These are phyloP conservation scores for Drosophila meridiana DNA, from an alignment of 2,888 invertebrate species.

Conservation along the genomic window DNA sequence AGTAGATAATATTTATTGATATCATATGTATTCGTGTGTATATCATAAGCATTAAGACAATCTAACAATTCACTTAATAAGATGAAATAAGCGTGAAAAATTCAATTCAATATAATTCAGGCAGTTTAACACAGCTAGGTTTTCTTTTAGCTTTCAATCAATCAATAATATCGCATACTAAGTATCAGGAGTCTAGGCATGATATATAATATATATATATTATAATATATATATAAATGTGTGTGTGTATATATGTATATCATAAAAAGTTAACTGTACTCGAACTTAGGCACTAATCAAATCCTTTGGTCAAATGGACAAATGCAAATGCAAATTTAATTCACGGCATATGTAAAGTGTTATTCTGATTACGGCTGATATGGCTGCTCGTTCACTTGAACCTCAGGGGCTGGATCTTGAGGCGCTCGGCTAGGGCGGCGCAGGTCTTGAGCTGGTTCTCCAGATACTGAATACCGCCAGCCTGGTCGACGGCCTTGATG, in stretches of 20 bases:
- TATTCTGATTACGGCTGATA: background rate
- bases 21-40: background rate
- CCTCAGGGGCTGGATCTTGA: conserved; percentile 86
- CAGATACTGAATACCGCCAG: conserved; percentile 92
- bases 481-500: conserved; percentile 88
- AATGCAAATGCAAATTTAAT: conserved; percentile 58
- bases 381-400: conserved; percentile 52
- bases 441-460: conserved; percentile 91
- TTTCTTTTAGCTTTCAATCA: conserved; percentile 1
- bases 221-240: background rate
- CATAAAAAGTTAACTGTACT: conserved; percentile 20
- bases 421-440: conserved; percentile 86
- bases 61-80: background rate
- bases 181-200: background rate
- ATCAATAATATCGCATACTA: conserved; percentile 6
- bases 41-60: background rate
- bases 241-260: conserved; percentile 1
- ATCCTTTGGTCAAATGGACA: conserved; percentile 60
- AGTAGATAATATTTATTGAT: background rate
- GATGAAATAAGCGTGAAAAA: background rate
- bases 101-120: background rate
- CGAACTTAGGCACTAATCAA: conserved; percentile 53
- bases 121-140: conserved; percentile 11
- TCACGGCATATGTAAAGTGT: conserved; percentile 23
- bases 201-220: background rate